A percentile compares a stretch with the other conserved stretches of the same genome.
These are phyloP conservation scores for Melinopterus prodromus DNA, from an alignment of 2,888 invertebrate species.

Conservation along the genomic window DNA sequence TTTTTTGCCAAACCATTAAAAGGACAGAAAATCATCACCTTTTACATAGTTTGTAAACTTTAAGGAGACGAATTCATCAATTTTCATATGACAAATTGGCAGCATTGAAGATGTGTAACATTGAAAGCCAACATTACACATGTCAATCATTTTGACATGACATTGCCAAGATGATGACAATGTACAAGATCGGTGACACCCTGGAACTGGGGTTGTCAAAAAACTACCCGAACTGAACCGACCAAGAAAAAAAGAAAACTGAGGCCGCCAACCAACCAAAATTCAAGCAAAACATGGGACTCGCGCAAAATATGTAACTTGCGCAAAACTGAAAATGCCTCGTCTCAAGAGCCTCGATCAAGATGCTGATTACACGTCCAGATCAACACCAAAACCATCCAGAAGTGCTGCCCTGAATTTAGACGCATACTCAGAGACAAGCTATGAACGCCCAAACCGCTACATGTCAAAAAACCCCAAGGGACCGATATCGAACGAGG, in stretches of 20 bases:
- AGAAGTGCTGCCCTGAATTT: neutral
- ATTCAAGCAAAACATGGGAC: neutral
- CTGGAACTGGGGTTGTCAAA: neutral
- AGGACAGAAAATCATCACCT: too few relatives aligned
- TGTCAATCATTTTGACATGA: neutral
- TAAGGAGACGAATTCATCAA: too few relatives aligned
- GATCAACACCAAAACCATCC: neutral
- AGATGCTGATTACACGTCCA: neutral
- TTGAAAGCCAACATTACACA: too few relatives aligned
- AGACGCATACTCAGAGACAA: neutral
- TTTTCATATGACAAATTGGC: too few relatives aligned
- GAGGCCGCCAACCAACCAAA: neutral
- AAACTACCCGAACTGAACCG: neutral
- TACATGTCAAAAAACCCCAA: neutral
- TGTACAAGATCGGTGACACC: neutral
- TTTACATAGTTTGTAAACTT: too few relatives aligned
- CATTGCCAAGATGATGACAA: neutral
- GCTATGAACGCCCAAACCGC: neutral
- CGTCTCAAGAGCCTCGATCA: neutral
- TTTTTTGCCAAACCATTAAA: too few relatives aligned
- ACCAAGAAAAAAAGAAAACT: neutral
- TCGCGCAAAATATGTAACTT: neutral
- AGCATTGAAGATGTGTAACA: too few relatives aligned
- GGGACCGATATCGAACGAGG: neutral
- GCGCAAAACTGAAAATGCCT: neutral